Conservation (phyloP, 2,797 vertebrate species). For the Liasis olivaceus region DNA sequence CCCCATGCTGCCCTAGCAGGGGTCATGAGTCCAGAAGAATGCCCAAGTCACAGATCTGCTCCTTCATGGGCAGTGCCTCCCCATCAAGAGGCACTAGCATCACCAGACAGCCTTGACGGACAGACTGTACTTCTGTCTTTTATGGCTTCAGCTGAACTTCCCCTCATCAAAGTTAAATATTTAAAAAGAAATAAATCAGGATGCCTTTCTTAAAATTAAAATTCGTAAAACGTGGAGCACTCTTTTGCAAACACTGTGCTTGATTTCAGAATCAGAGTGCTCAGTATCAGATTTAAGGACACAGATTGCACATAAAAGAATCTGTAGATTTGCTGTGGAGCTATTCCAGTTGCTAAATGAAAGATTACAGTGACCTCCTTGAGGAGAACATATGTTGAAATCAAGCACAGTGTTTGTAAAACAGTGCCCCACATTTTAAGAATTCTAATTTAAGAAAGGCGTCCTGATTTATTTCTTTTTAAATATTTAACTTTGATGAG, state of each 20-base stretch:
- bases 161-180: neutral
- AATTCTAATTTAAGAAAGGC: neutral
- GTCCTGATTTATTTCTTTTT: neutral
- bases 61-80: neutral
- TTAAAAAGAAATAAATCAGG: neutral
- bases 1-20: neutral
- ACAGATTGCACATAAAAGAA: neutral
- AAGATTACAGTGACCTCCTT: neutral
- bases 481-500: neutral
- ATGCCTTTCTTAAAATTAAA: neutral
- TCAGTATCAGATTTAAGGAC: neutral
- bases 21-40: neutral
- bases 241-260: neutral
- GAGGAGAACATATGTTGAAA: neutral
- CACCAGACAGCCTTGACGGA: neutral
- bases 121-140: neutral
- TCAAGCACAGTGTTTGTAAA: neutral
- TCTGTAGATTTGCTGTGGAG: neutral
- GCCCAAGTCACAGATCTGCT: neutral
- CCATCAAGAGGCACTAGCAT: neutral
- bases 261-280: neutral
- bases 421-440: neutral
- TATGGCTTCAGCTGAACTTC: neutral
- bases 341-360: neutral
- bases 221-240: neutral